Evolutionary conservation across 2,797 vertebrate species (phyloP).

Genomic region (Eurystomus glaucurus): DNA sequence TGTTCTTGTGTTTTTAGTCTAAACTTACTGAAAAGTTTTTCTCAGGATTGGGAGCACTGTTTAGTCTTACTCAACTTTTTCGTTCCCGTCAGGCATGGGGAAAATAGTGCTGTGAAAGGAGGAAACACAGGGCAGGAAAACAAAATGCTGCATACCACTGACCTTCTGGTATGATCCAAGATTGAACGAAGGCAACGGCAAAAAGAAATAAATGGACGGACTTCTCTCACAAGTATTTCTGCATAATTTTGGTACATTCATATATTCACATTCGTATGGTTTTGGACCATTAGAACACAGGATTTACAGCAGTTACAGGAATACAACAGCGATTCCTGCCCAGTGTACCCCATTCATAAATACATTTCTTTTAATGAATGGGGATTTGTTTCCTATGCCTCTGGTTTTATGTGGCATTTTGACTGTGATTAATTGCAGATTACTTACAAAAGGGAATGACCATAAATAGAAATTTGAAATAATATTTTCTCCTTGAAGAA

Average conservation of each 20-base stretch:
- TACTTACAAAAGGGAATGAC: background rate
- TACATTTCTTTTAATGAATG: background rate
- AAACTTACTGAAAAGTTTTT: background rate
- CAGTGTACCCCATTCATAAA: background rate
- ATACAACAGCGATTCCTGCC: background rate
- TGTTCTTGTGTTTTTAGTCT: background rate
- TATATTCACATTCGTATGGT: background rate
- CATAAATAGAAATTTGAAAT: background rate
- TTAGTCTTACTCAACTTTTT: background rate
- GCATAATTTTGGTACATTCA: background rate
- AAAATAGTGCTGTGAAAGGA: background rate
- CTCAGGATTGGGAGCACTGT: background rate
- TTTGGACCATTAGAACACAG: background rate
- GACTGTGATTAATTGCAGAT: background rate
- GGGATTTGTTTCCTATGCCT: slow-evolving; percentile 25
- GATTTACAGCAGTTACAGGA: background rate
- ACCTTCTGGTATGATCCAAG: background rate
- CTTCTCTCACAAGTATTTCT: background rate
- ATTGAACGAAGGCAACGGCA: rapidly evolving
- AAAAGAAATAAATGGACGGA: background rate
- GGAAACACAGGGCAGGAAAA: background rate
- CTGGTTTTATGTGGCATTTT: background rate
- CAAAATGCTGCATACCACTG: background rate
- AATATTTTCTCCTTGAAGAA: background rate
- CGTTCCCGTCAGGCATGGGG: background rate